Base-by-base conservation (phyloP, 2,113 vertebrate species). In the Smithornis capensis region DNA sequence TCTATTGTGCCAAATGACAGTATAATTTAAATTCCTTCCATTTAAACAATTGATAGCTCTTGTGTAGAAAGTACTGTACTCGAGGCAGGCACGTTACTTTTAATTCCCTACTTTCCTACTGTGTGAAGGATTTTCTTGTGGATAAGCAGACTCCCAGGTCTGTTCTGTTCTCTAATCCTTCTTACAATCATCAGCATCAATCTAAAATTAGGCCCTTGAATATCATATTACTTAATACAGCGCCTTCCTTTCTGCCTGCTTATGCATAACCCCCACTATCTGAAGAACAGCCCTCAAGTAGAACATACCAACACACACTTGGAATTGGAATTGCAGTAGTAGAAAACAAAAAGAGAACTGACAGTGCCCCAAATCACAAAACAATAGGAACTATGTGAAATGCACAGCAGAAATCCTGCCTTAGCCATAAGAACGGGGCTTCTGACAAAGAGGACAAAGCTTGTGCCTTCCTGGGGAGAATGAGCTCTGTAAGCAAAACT, bases 1-100 rank as follows among this genome's bases (percentile, higher is more conserved):
- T 96, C 97, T 98, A 95, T 97, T 98, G 98, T 98, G 97, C 98
- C 98, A 98, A 98, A 98, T 97, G 96, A 94, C 96, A 98, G 96
- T 95, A 96, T 98, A 97, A 98, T 98, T 97, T 98, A 97, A 98
- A 98, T 97, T 97, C 95, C 87, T 96, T 97, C 98, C 97, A 95
- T 98, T 98, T 97, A 98, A 98, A 98, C 97, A 98, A 96, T 85
- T 87, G 96, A 91, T 94, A 97, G 96, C 84, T 89, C 67, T 79
- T 53, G n/a, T 40, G 60, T n/a, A 78, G 44, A 23, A 83, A 90
- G 16, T 16, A 59, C 53, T 25, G 52, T 12, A 88, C 89, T 93
- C 40, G 42, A 94, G 56, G 37, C 21, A 83, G 80, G 87, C 68
- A 77, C 3, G 5, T 53, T 78, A 70, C 67, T 87, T 95, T 80